These are phyloP conservation scores for Periophthalmodon schlosseri DNA, from an alignment of 2,113 vertebrate genomes.

Conservation along the genomic window DNA sequence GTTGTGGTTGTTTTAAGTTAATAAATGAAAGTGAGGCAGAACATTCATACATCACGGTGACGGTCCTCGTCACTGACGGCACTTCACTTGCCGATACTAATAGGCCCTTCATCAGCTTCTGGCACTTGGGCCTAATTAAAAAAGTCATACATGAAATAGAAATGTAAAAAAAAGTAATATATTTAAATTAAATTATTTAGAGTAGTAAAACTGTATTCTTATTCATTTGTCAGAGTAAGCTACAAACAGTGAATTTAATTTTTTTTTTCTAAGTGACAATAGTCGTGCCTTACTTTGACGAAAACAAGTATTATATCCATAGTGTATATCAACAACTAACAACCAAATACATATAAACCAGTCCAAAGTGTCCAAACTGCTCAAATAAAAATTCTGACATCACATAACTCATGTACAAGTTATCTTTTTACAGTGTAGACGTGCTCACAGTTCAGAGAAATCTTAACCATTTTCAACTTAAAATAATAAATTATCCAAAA, in stretches of 20 bases:
- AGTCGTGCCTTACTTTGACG: background rate
- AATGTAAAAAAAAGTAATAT: too few relatives aligned
- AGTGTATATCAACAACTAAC: background rate
- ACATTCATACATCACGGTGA: too few relatives aligned
- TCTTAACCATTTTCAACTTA: conserved; percentile 30
- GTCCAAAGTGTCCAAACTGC: background rate
- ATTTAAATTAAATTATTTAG: too few relatives aligned
- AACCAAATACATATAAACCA: background rate
- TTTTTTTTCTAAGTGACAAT: background rate
- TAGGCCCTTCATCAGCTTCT: too few relatives aligned
- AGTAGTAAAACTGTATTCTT: too few relatives aligned
- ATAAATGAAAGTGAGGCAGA: too few relatives aligned
- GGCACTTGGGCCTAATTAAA: too few relatives aligned
- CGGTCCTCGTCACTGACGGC: too few relatives aligned
- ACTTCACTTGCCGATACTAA: too few relatives aligned
- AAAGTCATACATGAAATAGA: too few relatives aligned
- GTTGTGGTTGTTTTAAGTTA: too few relatives aligned
- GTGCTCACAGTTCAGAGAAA: conserved; percentile 30
- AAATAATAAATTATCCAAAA: conserved; percentile 28
- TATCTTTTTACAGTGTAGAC: background rate
- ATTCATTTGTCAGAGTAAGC: background rate
- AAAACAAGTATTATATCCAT: background rate
- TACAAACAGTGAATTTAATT: background rate
- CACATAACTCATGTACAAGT: background rate
- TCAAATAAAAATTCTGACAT: background rate